Evolutionary conservation across 2,797 vertebrate genomes (phyloP).

Genomic region (Heteromormyrus szaboi): DNA sequence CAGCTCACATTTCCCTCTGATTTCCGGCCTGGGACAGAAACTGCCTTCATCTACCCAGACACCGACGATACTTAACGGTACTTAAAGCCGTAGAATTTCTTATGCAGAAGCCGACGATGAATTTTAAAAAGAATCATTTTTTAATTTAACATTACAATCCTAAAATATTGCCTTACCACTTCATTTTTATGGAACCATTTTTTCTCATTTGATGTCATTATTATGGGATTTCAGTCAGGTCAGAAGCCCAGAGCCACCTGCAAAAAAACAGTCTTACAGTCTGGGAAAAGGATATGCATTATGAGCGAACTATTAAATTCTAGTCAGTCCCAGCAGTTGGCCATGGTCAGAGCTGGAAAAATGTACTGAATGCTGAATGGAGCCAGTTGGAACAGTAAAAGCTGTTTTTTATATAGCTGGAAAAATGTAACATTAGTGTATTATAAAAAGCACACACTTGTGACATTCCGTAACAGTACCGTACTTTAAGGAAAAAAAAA

Average conservation of each 20-base stretch:
- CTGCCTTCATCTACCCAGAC: background rate
- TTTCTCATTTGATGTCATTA: constrained; percentile 6
- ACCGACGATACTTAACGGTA: background rate
- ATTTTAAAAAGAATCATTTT: background rate
- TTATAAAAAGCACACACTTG: background rate
- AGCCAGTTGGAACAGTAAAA: background rate
- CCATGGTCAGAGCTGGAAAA: background rate
- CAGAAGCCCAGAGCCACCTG: background rate
- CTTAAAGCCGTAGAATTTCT: background rate
- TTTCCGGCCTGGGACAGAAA: background rate
- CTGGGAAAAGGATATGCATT: background rate
- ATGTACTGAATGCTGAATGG: background rate
- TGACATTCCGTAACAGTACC: background rate
- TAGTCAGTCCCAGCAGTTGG: background rate
- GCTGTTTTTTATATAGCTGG: background rate
- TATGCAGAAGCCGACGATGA: background rate
- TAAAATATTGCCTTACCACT: background rate
- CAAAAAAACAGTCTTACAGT: background rate
- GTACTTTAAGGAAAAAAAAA: background rate
- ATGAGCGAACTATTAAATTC: background rate
- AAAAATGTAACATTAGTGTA: background rate
- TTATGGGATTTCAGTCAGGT: background rate
- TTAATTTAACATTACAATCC: background rate
- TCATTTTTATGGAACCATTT: background rate
- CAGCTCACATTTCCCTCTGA: background rate